Evolutionary conservation across 2,888 invertebrate species (phyloP).

Genomic region (Harmothoe impar): DNA sequence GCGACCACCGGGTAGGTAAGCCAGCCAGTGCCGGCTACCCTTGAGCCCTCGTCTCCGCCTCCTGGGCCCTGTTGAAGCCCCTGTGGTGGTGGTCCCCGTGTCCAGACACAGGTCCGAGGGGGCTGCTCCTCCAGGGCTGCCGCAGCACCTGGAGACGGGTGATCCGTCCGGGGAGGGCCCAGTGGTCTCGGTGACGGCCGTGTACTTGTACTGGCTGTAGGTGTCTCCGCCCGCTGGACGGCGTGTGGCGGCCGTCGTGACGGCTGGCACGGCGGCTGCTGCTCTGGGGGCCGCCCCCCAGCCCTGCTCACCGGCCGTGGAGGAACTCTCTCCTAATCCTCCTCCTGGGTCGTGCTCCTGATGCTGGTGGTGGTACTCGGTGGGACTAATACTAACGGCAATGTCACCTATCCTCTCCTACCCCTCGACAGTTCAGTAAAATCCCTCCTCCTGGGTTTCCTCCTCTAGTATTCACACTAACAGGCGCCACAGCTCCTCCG

Average conservation of each 20-base stretch:
- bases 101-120: not conserved
- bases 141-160: not conserved
- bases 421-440: too few species aligned
- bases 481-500: not conserved
- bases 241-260: conserved; percentile 36
- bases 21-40: not conserved
- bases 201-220: conserved; percentile 1
- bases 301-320: not conserved
- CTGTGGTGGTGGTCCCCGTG: not conserved
- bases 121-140: not conserved
- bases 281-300: not conserved
- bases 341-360: not conserved
- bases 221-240: not conserved
- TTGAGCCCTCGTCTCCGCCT: not conserved
- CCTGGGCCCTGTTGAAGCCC: not conserved
- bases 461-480: not conserved
- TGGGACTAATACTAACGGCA: too few species aligned
- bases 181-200: not conserved
- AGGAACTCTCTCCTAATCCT: not conserved
- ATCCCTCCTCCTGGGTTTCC: not conserved
- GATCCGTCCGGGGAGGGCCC: not conserved
- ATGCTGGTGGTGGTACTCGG: not conserved
- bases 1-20: not conserved
- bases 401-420: too few species aligned
- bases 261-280: not conserved